Percentiles rank a stretch among this genome's conserved stretches.
phyloP scores from a whole-genome alignment of 2,113 vertebrate genomes.

The Melanerpes formicivorus region DNA sequence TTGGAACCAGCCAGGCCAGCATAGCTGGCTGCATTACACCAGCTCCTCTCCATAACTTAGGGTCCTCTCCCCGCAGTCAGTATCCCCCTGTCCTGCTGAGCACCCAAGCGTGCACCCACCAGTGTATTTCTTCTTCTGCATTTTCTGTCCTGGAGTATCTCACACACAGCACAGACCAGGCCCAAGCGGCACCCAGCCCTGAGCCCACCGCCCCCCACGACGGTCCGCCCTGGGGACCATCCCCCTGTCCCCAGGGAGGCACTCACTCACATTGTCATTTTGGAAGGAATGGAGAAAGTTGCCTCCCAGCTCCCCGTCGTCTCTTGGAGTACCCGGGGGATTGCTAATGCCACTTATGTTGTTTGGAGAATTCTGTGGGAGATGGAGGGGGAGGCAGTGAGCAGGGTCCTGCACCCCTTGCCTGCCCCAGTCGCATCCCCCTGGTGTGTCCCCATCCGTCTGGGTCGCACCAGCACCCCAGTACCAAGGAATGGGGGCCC shows the following conservation, averaged over 20 bases:
- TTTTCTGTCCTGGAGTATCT: neutral
- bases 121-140: rapidly evolving
- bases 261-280: slow-evolving; percentile 93
- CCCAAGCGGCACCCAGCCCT: neutral
- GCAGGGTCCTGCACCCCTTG: neutral
- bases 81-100: neutral
- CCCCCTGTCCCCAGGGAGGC: neutral
- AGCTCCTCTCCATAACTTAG: neutral
- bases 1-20: rapidly evolving
- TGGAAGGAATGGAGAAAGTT: slow-evolving; percentile 99
- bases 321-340: slow-evolving; percentile 95
- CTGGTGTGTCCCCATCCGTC: neutral
- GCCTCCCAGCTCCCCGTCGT: slow-evolving; percentile 95
- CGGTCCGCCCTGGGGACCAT: rapidly evolving
- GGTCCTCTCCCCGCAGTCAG: neutral
- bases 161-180: neutral
- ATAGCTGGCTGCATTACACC: neutral
- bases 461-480: neutral
- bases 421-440: neutral
- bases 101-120: neutral
- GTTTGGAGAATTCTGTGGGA: slow-evolving; percentile 95
- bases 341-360: slow-evolving; percentile 99
- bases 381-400: neutral
- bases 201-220: rapidly evolving
- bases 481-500: neutral